Evolutionary conservation across 2,797 vertebrate genomes (phyloP).

Genomic region (Eidolon dupreanum): DNA sequence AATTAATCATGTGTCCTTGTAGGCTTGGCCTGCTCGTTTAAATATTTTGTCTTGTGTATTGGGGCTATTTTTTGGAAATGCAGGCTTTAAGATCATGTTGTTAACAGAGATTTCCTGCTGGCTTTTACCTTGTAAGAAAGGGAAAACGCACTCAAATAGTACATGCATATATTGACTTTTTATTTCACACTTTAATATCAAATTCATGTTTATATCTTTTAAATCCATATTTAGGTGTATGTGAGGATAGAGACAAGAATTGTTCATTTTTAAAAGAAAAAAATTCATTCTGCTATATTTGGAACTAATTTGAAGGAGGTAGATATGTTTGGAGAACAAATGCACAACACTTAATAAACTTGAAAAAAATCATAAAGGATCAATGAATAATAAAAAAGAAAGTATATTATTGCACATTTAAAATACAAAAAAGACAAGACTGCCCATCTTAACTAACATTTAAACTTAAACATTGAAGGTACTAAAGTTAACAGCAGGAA

Average conservation of each 20-base stretch:
- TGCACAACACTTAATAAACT: neutral
- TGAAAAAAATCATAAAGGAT: neutral
- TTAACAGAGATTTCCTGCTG: neutral
- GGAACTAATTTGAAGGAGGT: neutral
- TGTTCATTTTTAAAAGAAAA: conserved; percentile 18
- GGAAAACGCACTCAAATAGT: neutral
- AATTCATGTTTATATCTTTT: conserved; percentile 31
- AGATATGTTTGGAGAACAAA: neutral
- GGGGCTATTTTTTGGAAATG: neutral
- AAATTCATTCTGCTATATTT: neutral
- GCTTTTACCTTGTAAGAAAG: neutral
- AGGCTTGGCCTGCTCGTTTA: neutral
- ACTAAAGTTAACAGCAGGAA: conserved; percentile 16
- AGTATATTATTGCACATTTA: neutral
- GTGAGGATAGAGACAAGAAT: neutral
- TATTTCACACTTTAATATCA: conserved; percentile 25
- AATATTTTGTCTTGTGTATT: neutral
- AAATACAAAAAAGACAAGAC: neutral
- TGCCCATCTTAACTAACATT: neutral
- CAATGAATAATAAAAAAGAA: neutral
- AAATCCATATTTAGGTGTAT: neutral
- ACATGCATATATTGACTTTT: neutral
- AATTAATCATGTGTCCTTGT: neutral
- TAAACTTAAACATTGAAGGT: neutral
- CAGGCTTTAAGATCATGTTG: neutral